Conservation (phyloP, 2,888 invertebrate species). For the Lamellibrachia satsuma region DNA sequence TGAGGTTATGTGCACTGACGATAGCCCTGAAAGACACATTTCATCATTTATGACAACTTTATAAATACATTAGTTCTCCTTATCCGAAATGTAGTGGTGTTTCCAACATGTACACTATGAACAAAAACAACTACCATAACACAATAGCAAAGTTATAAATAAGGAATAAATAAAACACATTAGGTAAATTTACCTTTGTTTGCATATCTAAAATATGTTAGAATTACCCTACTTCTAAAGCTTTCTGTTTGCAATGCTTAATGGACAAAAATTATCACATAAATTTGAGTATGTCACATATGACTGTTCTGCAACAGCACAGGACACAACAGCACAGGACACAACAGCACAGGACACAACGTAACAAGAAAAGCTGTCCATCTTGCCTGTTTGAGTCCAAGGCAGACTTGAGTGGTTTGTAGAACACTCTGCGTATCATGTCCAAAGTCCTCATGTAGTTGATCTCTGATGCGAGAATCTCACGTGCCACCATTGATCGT, state of each 20-base stretch:
- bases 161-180: too few relatives aligned
- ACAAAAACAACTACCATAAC: too few relatives aligned
- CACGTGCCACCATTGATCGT: constrained; percentile 55
- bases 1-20: constrained; percentile 57
- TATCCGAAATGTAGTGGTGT: neutral
- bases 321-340: too few relatives aligned
- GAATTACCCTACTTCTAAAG: too few relatives aligned
- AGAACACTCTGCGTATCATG: constrained; percentile 54
- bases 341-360: too few relatives aligned
- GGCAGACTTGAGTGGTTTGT: constrained; percentile 57
- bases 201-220: too few relatives aligned
- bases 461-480: constrained; percentile 59
- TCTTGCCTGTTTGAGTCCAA: constrained; percentile 58
- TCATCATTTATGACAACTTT: neutral
- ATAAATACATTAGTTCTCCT: neutral
- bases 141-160: too few relatives aligned
- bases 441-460: constrained; percentile 56
- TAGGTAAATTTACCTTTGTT: too few relatives aligned
- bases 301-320: neutral
- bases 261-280: too few relatives aligned
- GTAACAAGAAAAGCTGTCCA: neutral
- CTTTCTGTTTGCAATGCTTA: too few relatives aligned
- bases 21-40: constrained; percentile 51
- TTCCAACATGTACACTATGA: neutral
- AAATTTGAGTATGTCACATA: neutral